phyloP scores from a whole-genome alignment of 1,140 invertebrate species.

The Hycleus phaleratus region DNA sequence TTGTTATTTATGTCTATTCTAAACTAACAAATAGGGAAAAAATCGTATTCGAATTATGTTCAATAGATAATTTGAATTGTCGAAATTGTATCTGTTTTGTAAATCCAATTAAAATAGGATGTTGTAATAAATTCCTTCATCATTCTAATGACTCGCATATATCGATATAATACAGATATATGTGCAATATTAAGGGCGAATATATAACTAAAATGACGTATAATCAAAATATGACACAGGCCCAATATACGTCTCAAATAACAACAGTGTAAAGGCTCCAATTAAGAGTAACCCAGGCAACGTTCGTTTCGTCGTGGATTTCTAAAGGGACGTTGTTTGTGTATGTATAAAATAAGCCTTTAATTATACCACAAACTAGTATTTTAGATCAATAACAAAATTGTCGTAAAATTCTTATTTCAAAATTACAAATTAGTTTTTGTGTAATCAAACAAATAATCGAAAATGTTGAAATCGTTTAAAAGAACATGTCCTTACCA shows the following conservation, averaged over 20 bases:
- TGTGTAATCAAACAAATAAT: too few relatives aligned
- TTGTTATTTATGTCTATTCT: too few relatives aligned
- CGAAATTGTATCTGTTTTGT: background rate
- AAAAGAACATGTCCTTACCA: too few relatives aligned
- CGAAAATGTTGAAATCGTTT: too few relatives aligned
- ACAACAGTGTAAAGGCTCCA: constrained; percentile 25
- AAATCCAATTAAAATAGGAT: background rate
- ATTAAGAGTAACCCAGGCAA: constrained; percentile 28
- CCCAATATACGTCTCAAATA: constrained; percentile 22
- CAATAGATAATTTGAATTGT: background rate
- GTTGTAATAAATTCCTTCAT: background rate
- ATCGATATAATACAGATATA: background rate
- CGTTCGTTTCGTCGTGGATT: constrained; percentile 14
- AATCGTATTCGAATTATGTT: too few relatives aligned
- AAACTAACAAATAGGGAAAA: too few relatives aligned
- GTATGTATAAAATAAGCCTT: background rate
- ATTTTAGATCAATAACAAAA: constrained; percentile 5
- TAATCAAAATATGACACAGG: constrained; percentile 13
- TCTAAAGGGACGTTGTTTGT: constrained; percentile 20
- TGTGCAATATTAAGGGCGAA: background rate
- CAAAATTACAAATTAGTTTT: background rate
- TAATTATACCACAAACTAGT: constrained; percentile 1
- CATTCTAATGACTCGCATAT: background rate
- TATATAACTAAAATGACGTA: constrained; percentile 14
- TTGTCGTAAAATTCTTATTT: constrained; percentile 1